Evolutionary conservation across 2,888 invertebrate genomes (phyloP), one percentile per base, ranked within the genome.

Genomic region (Sesamia inferens): DNA sequence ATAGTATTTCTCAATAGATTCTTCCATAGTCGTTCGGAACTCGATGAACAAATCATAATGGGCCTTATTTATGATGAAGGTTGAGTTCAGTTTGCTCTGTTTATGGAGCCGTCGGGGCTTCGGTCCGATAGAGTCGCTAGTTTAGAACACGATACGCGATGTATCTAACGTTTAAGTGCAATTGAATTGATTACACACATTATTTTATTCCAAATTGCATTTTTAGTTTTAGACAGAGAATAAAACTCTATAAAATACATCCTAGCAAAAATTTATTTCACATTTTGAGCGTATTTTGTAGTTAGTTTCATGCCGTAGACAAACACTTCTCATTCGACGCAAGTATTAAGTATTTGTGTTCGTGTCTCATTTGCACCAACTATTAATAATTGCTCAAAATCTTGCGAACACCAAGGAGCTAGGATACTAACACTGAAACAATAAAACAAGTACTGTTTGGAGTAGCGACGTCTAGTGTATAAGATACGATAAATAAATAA

Each of bases 1-100:
- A 95, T 94, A 95, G 93, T 94, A 93, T 92, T 90, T 91, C 92
- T 91, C 92, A 92, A 92, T 93, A 93, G 92, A 90, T 91, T 91
- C 90, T 94, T 92, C 93, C 92, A 91, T 91, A 92, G 90, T 87
- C 86, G 89, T 88, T 88, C 88, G 87, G 88, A 88, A 85, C 85
- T 89, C 84, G 87, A 88, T 83, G 86, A 89, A 88, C 90, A 88
- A 88, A 92, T 88, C 88, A 78, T 88, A 90, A 94, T 92, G 93
- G 94, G 94, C 94, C 95, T 95, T 95, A 95, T 94, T 94, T 94
- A 90, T 89, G 87, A 87, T 83, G 89, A 85, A 68, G 62, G 83
- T 87, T 85, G 83, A 84, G 86, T 89, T 89, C 80, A 81, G 84
- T 86, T 83, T 71, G 74, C 83, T 87, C 85, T 78, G 80, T 83